A percentile compares a stretch with the other conserved stretches of the same genome.
Conservation (phyloP, 1,140 invertebrate species). For the Lanistes nyassanus region DNA sequence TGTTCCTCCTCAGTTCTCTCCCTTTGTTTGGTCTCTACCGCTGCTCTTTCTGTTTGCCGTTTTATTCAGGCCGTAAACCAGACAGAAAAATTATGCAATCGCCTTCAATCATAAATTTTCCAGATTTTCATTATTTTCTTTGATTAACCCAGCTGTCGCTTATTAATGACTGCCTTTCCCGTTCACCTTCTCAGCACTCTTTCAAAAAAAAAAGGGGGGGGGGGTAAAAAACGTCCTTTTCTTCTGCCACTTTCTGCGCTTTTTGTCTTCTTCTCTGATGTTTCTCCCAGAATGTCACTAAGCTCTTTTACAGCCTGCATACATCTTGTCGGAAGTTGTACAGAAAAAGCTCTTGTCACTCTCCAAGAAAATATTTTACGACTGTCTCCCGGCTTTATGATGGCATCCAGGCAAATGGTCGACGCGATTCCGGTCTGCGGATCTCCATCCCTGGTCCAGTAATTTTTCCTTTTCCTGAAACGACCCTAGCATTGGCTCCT, state of each 20-base stretch:
- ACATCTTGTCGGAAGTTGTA: background rate
- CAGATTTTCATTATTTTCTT: conserved; percentile 12
- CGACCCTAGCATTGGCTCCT: background rate
- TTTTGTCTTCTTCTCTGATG: background rate
- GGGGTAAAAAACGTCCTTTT: background rate
- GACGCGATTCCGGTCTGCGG: background rate
- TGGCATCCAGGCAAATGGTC: conserved; percentile 1
- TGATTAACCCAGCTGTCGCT: conserved; percentile 1
- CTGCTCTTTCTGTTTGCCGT: background rate
- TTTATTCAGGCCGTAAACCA: background rate
- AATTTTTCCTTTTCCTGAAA: background rate
- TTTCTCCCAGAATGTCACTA: conserved; percentile 2
- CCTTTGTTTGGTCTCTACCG: too few species aligned
- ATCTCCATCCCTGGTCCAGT: background rate
- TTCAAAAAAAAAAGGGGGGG: background rate
- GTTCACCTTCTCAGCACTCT: background rate
- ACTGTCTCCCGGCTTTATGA: conserved; percentile 3
- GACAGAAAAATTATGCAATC: background rate
- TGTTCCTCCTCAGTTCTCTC: too few species aligned
- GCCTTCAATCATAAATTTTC: conserved; percentile 6
- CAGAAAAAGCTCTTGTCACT: conserved; percentile 8
- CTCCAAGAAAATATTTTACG: conserved; percentile 13
- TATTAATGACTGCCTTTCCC: background rate
- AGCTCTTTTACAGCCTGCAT: background rate
- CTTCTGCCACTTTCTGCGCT: background rate